Conservation (phyloP, 2,113 vertebrate genomes). For the Theristicus caerulescens region DNA sequence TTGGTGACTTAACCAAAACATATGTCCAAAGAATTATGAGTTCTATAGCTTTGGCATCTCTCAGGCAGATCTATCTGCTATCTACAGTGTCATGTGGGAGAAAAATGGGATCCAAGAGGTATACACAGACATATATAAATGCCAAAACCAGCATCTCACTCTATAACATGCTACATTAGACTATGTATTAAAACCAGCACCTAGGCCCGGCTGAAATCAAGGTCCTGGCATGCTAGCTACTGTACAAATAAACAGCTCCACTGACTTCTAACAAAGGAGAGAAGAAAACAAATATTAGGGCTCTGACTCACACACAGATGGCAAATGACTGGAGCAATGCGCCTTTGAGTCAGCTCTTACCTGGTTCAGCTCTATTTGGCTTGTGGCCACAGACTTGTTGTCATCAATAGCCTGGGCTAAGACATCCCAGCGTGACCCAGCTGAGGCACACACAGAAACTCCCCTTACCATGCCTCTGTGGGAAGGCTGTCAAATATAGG, state of each 20-base stretch:
- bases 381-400: not conserved
- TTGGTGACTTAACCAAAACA: not conserved
- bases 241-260: slow-evolving; percentile 15
- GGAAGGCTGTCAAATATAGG: not conserved
- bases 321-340: not conserved
- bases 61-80: not conserved
- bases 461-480: not conserved
- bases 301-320: slow-evolving; percentile 28
- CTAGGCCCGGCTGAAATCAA: not conserved
- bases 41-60: not conserved
- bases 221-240: not conserved
- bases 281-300: slow-evolving; percentile 38
- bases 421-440: rapidly evolving
- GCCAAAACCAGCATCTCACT: not conserved
- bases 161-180: not conserved
- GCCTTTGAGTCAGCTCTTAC: slow-evolving; percentile 17
- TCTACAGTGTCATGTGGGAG: not conserved
- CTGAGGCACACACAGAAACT: not conserved
- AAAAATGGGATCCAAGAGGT: not conserved
- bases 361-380: not conserved
- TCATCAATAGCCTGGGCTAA: not conserved
- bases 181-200: not conserved
- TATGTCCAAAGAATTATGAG: not conserved
- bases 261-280: not conserved
- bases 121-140: rapidly evolving